phyloP scores from a whole-genome alignment of 1,140 invertebrate genomes.

The Saccostrea cuccullata region DNA sequence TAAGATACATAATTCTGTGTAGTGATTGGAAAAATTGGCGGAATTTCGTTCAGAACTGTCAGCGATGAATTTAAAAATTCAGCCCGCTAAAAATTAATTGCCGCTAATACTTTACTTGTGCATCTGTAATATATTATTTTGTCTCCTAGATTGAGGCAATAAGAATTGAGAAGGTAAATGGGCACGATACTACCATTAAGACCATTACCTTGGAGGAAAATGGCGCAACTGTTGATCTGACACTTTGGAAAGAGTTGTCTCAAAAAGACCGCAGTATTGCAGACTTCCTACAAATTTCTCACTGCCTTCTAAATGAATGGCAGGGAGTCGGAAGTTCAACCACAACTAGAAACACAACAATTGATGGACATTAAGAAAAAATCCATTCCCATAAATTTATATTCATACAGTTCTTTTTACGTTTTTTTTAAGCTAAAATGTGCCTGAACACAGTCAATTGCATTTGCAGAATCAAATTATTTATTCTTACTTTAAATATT shows the following conservation, averaged over 20 bases:
- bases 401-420: too few relatives aligned
- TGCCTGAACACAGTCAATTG: too few relatives aligned
- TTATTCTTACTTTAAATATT: too few relatives aligned
- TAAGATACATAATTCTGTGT: too few relatives aligned
- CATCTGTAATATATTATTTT: not conserved
- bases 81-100: not conserved
- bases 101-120: too few relatives aligned
- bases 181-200: not conserved
- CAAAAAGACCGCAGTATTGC: not conserved
- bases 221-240: not conserved
- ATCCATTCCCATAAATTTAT: not conserved
- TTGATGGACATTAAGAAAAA: not conserved
- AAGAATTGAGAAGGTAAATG: not conserved
- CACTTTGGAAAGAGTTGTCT: not conserved
- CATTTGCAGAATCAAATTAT: too few relatives aligned
- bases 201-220: not conserved
- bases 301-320: conserved; percentile 8
- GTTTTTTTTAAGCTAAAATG: too few relatives aligned
- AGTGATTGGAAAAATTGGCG: too few relatives aligned
- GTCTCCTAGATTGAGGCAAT: not conserved
- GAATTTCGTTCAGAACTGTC: too few relatives aligned
- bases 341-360: not conserved
- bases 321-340: not conserved
- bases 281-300: not conserved
- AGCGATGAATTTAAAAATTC: too few relatives aligned